Evolutionary conservation across 2,797 vertebrate species (phyloP).

Genomic region (Pseudotriccus pelzelni): DNA sequence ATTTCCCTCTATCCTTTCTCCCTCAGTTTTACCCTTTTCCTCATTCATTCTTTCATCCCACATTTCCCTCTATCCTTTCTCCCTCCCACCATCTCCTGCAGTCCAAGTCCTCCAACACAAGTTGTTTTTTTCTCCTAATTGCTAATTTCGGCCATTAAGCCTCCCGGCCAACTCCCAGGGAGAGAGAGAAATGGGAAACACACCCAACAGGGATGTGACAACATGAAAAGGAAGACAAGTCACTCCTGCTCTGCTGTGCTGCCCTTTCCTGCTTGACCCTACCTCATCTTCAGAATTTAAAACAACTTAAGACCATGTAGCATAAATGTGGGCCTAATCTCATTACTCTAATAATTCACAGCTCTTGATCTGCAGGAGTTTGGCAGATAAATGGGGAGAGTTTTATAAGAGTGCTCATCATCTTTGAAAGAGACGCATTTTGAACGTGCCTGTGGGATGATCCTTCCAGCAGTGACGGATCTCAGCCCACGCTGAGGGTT

Average conservation of each 20-base stretch:
- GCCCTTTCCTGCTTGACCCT: not conserved
- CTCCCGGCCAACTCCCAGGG: not conserved
- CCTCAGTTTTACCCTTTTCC: no score
- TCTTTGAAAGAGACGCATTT: not conserved
- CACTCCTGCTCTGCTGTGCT: not conserved
- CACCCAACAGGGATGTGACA: not conserved
- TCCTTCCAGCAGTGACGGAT: not conserved
- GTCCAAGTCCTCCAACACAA: not conserved
- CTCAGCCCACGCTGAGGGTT: not conserved
- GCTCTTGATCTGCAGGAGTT: not conserved
- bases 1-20: not conserved
- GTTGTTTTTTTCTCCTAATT: not conserved
- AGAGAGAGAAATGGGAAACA: not conserved
- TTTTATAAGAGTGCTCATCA: not conserved
- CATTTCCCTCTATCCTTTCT: not conserved
- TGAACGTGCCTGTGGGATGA: not conserved
- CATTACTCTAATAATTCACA: not conserved
- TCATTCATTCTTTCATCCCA: not conserved
- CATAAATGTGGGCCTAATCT: not conserved
- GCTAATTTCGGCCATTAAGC: not conserved
- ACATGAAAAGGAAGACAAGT: not conserved
- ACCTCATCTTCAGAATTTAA: not conserved
- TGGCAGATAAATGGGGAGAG: not conserved
- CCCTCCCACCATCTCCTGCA: not conserved
- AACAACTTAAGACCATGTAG: not conserved